Percentiles rank a stretch among this genome's conserved stretches.
These are phyloP conservation scores for Zootoca vivipara DNA, from an alignment of 2,113 vertebrate species.

Conservation along the genomic window DNA sequence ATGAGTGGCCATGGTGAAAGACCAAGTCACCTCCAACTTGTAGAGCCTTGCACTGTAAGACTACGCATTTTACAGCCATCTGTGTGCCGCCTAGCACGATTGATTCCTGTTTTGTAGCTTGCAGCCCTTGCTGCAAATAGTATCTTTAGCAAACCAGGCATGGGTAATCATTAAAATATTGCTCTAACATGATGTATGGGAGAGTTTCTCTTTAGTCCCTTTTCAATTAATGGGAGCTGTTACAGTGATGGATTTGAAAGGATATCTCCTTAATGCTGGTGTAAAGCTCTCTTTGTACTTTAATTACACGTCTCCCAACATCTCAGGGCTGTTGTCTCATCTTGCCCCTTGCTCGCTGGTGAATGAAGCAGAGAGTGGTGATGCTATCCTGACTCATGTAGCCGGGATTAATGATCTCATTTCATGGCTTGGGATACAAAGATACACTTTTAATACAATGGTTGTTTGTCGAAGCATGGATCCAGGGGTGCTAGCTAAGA, in stretches of 20 bases:
- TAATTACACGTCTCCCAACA: conserved; percentile 38
- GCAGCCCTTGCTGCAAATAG: not conserved
- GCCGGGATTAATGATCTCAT: conserved; percentile 33
- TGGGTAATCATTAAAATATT: conserved; percentile 34
- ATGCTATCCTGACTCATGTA: conserved; percentile 58
- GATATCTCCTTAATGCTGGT: conserved; percentile 43
- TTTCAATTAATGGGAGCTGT: conserved; percentile 50
- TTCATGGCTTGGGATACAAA: not conserved
- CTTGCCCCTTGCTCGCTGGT: conserved; percentile 16
- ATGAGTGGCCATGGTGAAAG: not conserved
- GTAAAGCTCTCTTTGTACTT: conserved; percentile 7
- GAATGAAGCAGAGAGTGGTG: conserved; percentile 40
- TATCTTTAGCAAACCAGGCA: not conserved
- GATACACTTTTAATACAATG: conserved; percentile 41
- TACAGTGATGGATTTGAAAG: conserved; percentile 24
- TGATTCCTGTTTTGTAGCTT: not conserved
- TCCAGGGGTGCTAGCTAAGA: not conserved
- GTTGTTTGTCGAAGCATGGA: conserved; percentile 38
- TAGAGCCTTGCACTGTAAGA: not conserved
- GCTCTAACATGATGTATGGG: conserved; percentile 10
- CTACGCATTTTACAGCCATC: not conserved
- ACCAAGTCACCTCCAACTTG: not conserved
- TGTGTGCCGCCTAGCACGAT: not conserved
- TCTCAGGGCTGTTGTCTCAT: not conserved
- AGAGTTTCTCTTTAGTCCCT: conserved; percentile 49